phyloP scores from a whole-genome alignment of 2,113 vertebrate genomes.

The Nibea coibor region DNA sequence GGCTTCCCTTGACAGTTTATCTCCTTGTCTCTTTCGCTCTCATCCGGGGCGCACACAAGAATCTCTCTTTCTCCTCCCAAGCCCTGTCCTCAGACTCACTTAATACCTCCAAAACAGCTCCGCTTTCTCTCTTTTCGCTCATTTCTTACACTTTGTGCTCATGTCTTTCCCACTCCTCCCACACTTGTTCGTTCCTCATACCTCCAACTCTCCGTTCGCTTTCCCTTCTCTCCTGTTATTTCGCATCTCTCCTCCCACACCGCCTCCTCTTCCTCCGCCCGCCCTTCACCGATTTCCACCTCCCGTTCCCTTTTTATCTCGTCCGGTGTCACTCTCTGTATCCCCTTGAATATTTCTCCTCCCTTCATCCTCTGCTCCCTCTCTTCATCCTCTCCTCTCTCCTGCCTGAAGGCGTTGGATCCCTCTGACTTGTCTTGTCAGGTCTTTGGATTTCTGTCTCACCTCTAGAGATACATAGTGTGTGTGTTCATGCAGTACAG shows the following conservation, averaged over 20 bases:
- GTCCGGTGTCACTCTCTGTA: slow-evolving; percentile 50
- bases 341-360: slow-evolving; percentile 56
- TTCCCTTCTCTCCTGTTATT: slow-evolving; percentile 51
- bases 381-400: slow-evolving; percentile 53
- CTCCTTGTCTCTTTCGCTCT: slow-evolving; percentile 74
- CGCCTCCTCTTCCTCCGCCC: slow-evolving; percentile 24
- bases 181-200: slow-evolving; percentile 59
- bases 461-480: slow-evolving; percentile 65
- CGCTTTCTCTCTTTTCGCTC: slow-evolving; percentile 33
- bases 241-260: slow-evolving; percentile 57
- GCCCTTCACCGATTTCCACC: slow-evolving; percentile 42
- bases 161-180: slow-evolving; percentile 72
- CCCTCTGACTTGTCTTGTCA: slow-evolving; percentile 78
- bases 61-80: slow-evolving; percentile 57
- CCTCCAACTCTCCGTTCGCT: slow-evolving; percentile 53
- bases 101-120: slow-evolving; percentile 50
- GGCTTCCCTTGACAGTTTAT: slow-evolving; percentile 70
- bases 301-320: slow-evolving; percentile 56
- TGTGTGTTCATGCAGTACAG: slow-evolving; percentile 61
- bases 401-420: slow-evolving; percentile 65
- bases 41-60: slow-evolving; percentile 54
- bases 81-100: slow-evolving; percentile 47
- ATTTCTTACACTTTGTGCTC: slow-evolving; percentile 31
- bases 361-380: slow-evolving; percentile 56
- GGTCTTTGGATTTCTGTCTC: slow-evolving; percentile 74